Conservation (phyloP, 2,113 vertebrate species). For the Prochilodus magdalenae region DNA sequence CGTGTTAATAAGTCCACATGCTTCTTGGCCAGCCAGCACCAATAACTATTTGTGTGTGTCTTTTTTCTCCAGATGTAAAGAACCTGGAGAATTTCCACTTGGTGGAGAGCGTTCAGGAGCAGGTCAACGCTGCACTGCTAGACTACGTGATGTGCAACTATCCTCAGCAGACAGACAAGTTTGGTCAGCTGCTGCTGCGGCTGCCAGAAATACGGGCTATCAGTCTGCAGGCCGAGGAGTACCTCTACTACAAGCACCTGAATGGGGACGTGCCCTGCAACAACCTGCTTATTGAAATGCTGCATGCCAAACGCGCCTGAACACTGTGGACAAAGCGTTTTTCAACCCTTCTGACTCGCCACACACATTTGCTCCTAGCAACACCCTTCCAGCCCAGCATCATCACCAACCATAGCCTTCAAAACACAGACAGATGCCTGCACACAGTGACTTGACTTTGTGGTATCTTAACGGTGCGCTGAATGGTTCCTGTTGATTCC, state of each 20-base stretch:
- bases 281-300: slow-evolving; percentile 99
- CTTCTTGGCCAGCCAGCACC: not conserved
- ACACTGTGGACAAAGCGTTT: not conserved
- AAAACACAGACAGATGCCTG: slow-evolving; percentile 30
- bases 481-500: slow-evolving; percentile 16
- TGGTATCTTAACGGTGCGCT: slow-evolving; percentile 12
- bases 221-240: slow-evolving; percentile 98
- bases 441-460: slow-evolving; percentile 6
- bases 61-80: slow-evolving; percentile 86
- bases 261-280: slow-evolving; percentile 98
- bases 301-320: slow-evolving; percentile 97
- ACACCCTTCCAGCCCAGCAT: slow-evolving; percentile 38
- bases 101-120: slow-evolving; percentile 97
- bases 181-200: slow-evolving; percentile 93
- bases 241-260: slow-evolving; percentile 99
- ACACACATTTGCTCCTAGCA: slow-evolving; percentile 25
- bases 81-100: slow-evolving; percentile 98
- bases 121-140: slow-evolving; percentile 93
- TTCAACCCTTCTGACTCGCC: not conserved
- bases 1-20: not conserved
- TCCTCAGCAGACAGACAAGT: slow-evolving; percentile 97
- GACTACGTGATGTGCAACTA: slow-evolving; percentile 98
- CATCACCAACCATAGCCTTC: slow-evolving; percentile 46
- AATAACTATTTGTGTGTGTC: not conserved
- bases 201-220: slow-evolving; percentile 96